These are phyloP conservation scores for Heliconius nattereri DNA, from an alignment of 1,140 invertebrate species.

Conservation along the genomic window DNA sequence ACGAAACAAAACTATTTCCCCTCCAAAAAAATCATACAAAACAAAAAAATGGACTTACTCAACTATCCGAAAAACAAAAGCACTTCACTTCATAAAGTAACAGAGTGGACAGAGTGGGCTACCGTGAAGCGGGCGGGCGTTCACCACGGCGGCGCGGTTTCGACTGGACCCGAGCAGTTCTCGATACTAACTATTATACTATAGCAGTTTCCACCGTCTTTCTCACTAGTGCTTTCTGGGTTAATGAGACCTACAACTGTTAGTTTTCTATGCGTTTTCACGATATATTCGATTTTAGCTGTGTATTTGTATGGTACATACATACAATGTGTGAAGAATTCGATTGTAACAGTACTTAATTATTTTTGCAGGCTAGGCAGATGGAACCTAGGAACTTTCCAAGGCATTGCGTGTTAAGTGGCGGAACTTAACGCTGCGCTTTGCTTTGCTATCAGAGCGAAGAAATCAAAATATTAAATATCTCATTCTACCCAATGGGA, in stretches of 20 bases:
- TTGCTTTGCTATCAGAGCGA: too few species aligned
- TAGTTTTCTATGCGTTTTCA: conserved; percentile 76
- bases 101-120: not conserved
- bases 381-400: not conserved
- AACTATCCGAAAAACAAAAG: conserved; percentile 39
- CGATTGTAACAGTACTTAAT: too few species aligned
- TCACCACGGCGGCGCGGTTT: conserved; percentile 45
- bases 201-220: conserved; percentile 76
- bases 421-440: too few species aligned
- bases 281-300: conserved; percentile 31
- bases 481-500: too few species aligned
- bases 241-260: conserved; percentile 67
- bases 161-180: conserved; percentile 56
- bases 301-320: not conserved
- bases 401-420: not conserved
- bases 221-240: conserved; percentile 77
- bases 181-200: conserved; percentile 67
- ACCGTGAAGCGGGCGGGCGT: conserved; percentile 46
- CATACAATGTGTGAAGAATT: too few species aligned
- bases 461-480: too few species aligned
- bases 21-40: not conserved
- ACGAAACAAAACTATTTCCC: not conserved
- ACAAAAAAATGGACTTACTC: conserved; percentile 44
- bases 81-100: conserved; percentile 41
- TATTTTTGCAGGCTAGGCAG: not conserved